Base-by-base conservation (phyloP, 1,140 invertebrate genomes). In the Apis laboriosa region DNA sequence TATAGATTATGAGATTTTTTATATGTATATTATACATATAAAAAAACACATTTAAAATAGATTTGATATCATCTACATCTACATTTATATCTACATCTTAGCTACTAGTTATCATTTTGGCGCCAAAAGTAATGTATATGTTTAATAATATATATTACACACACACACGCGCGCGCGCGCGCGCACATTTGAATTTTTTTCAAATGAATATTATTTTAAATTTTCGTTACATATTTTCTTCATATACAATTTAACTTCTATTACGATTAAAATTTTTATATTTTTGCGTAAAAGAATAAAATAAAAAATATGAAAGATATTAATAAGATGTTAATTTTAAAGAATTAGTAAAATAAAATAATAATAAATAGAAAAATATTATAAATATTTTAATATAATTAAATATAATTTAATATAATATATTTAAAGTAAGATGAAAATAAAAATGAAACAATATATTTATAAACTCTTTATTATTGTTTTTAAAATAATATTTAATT, bases 401-500 rank as follows among this genome's bases (percentile, higher is more conserved):
- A 58, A 58, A 58, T 43, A 7, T 43, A 58, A 17, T 56, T 56
- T 17, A 56, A 61, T 63, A 9, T 13, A 13, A 15, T 28, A 28
- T 28, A 28, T 63, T 61, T 11, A 61, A 24, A 13, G n/a, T 24
- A 61, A 24, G n/a, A 13, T 13, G 4, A 24, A 21, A 60, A 3
- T 60, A 21, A 43, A 43, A 43, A 60, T 21, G 17, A 7, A 49
- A 21, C 7, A 19, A 9, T 49, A 51, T 15, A 24, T 70, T 67
- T 43, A 17, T 66, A 49, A 68, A 49, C 5, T 28, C 53, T 70
- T 72, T 19, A 9, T 70, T 28, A 56, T 17, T 56, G 9, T 58
- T 72, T 64, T 73, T 12, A 19, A 34, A n/a, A 74, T 13, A 63
- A 58, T 67, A 49, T 83, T 13, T 28, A 77, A 63, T 74, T 76